These are phyloP conservation scores for Ageneiosus marmoratus DNA, from an alignment of 2,113 vertebrate genomes.

Conservation along the genomic window DNA sequence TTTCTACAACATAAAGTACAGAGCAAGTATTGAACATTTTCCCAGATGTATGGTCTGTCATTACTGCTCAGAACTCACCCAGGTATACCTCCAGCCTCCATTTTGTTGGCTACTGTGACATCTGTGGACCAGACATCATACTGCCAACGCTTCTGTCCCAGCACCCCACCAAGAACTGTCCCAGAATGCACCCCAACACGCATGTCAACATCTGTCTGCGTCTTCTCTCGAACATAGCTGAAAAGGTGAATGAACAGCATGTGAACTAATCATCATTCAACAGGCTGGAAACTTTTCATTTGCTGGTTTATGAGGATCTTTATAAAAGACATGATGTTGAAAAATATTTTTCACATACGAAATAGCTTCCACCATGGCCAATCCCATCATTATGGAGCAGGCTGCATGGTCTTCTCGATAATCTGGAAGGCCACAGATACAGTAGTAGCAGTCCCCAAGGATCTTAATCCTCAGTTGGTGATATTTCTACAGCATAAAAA, in stretches of 20 bases:
- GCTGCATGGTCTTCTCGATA: slow-evolving; percentile 91
- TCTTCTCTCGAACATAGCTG: slow-evolving; percentile 91
- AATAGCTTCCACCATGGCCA: slow-evolving; percentile 96
- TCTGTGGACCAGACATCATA: slow-evolving; percentile 96
- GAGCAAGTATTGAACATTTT: neutral
- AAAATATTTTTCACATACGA: slow-evolving; percentile 77
- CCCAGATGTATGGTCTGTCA: neutral
- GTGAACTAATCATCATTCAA: neutral
- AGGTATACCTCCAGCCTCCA: slow-evolving; percentile 92
- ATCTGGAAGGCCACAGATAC: slow-evolving; percentile 92
- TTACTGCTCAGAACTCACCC: slow-evolving; percentile 73
- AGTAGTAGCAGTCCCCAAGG: slow-evolving; percentile 95
- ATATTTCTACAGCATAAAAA: slow-evolving; percentile 77
- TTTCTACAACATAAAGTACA: slow-evolving; percentile 3
- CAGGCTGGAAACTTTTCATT: neutral
- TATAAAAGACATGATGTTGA: neutral
- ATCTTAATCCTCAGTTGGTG: slow-evolving; percentile 96
- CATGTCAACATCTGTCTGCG: slow-evolving; percentile 92
- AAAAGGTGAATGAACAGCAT: slow-evolving; percentile 2
- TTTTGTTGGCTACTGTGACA: slow-evolving; percentile 94
- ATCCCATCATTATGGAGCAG: slow-evolving; percentile 94
- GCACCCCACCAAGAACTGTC: slow-evolving; percentile 87
- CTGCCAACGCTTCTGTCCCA: slow-evolving; percentile 96
- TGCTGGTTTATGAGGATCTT: neutral
- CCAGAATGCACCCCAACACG: slow-evolving; percentile 93